These are phyloP conservation scores for Aelia acuminata DNA, from an alignment of 2,888 invertebrate genomes.

Conservation along the genomic window DNA sequence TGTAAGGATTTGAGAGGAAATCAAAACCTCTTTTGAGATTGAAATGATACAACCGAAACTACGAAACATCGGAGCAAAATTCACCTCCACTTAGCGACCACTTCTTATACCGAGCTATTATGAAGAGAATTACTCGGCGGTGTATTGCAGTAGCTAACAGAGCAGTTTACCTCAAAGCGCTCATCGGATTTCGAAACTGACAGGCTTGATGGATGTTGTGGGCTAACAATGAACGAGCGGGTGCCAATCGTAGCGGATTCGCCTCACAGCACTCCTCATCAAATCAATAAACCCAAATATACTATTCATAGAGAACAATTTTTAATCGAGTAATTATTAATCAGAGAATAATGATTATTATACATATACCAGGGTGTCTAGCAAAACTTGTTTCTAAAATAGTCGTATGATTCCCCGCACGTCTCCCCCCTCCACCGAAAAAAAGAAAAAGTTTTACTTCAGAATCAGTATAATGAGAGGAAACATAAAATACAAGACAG, in stretches of 20 bases:
- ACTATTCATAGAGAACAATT: not conserved
- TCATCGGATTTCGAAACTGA: conserved; percentile 14
- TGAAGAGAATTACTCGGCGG: not conserved
- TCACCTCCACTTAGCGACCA: too few species aligned
- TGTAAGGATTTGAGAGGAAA: not conserved
- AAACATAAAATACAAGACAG: too few species aligned
- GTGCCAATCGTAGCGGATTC: not conserved
- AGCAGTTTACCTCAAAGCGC: not conserved
- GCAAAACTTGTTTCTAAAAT: too few species aligned
- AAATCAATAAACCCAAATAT: not conserved
- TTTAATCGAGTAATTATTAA: not conserved
- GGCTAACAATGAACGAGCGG: conserved; percentile 5
- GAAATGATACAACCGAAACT: not conserved
- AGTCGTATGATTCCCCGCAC: too few species aligned
- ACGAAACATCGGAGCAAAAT: too few species aligned
- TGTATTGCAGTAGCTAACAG: not conserved
- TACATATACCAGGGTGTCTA: too few species aligned
- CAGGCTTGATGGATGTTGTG: conserved; percentile 17
- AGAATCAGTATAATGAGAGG: too few species aligned
- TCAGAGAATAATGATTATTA: too few species aligned
- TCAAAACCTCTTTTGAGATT: not conserved
- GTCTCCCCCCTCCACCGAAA: too few species aligned
- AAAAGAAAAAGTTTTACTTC: too few species aligned
- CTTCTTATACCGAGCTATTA: not conserved
- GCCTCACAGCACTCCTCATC: not conserved